phyloP scores from a whole-genome alignment of 2,888 invertebrate species.

The Epinotia ramella region DNA sequence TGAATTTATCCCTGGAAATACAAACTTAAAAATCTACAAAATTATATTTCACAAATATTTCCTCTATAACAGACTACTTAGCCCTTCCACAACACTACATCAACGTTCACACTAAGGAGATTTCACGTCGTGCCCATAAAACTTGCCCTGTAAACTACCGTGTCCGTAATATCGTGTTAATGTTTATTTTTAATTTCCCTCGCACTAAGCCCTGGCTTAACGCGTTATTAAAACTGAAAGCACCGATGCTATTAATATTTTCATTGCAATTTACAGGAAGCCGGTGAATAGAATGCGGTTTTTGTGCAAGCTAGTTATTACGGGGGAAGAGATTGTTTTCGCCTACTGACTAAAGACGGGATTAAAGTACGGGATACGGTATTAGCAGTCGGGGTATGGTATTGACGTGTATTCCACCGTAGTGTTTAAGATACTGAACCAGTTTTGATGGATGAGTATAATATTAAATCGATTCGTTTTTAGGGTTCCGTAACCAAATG shows the following conservation, averaged over 20 bases:
- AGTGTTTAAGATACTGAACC: too few relatives aligned
- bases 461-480: too few relatives aligned
- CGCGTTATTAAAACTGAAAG: slow-evolving; percentile 31
- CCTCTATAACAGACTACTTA: background rate
- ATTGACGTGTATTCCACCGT: too few relatives aligned
- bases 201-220: slow-evolving; percentile 29
- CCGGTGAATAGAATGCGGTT: background rate
- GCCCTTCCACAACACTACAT: slow-evolving; percentile 14
- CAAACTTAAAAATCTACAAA: too few relatives aligned
- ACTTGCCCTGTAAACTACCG: slow-evolving; percentile 27
- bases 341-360: too few relatives aligned
- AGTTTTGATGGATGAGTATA: too few relatives aligned
- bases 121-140: slow-evolving; percentile 35
- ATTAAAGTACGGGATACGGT: too few relatives aligned
- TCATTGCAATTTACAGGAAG: slow-evolving; percentile 15
- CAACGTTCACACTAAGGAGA: slow-evolving; percentile 35
- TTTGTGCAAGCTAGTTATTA: background rate
- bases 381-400: too few relatives aligned
- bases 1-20: too few relatives aligned
- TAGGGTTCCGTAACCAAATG: too few relatives aligned
- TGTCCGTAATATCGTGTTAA: slow-evolving; percentile 25
- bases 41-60: too few relatives aligned
- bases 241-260: slow-evolving; percentile 32
- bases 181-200: slow-evolving; percentile 41
- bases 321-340: too few relatives aligned